Evolutionary conservation across 2,797 vertebrate genomes (phyloP), one percentile per base, ranked within the genome.

Genomic region (Channallabes apus): DNA sequence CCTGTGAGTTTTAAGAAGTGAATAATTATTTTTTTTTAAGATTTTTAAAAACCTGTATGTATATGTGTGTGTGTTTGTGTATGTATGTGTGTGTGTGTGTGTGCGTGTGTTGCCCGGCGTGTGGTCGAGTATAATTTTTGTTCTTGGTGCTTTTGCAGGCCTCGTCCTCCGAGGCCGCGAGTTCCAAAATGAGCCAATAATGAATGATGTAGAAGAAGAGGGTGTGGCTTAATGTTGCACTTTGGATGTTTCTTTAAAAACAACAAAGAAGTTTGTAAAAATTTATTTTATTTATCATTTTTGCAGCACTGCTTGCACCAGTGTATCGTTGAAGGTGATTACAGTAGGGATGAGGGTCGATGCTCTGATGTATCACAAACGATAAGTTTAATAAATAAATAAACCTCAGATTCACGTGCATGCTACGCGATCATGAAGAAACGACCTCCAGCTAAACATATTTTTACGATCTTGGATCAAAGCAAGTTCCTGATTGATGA

Each of bases 91-190:
- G 41, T 72, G 6, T 27, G 6, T 27, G 56, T 15, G 17, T 5
- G 56, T 58, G 56, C 5, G 56, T 58, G 56, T 58, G 56, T 58
- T 17, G 3, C 15, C 4, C 17, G 18, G 58, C 51, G 54, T 58
- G 89, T 94, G 94, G 8, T 94, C 91, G 93, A 92, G 94, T 94
- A 11, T 46, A 46, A 96, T 95, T 96, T 96, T 95, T 96, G 95
- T 96, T 95, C 94, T 94, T 94, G 95, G 93, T 95, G 94, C 92
- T 95, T 87, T 86, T 94, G 93, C 91, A 93, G 95, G 35, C 79
- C 80, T 71, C 35, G 65, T 67, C 9, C n/a, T 82, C 24, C 0
- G 38, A 72, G 77, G 54, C 79, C 65, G 71, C 2, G n/a, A 72
- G 32, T 35, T 75, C 78, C 82, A 79, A 86, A 83, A 83, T 78